Percentiles rank a stretch among this genome's conserved stretches.
phyloP scores from a whole-genome alignment of 2,113 vertebrate genomes.

The Brachyhypopomus gauderio region DNA sequence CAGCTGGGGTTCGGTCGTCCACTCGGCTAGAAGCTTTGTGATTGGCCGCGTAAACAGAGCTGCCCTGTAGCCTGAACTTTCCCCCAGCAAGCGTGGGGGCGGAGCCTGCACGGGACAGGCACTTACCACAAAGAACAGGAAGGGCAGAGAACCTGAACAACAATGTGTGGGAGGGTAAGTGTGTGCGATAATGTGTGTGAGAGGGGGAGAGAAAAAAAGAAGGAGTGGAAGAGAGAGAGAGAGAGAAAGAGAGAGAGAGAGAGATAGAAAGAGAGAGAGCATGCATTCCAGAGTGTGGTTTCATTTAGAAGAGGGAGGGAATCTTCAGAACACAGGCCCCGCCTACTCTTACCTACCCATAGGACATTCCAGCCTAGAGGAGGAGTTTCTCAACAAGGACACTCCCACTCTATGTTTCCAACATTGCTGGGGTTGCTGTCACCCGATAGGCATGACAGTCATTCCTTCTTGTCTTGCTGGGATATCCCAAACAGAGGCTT shows the following conservation, averaged over 20 bases:
- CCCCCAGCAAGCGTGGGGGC: conserved; percentile 7
- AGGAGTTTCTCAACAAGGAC: conserved; percentile 47
- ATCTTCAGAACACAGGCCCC: conserved; percentile 53
- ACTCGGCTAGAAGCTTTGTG: too few relatives aligned
- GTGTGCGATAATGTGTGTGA: conserved; percentile 44
- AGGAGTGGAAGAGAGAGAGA: conserved; percentile 40
- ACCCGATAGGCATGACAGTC: conserved; percentile 56
- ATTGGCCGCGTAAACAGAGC: too few relatives aligned
- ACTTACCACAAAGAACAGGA: conserved; percentile 69
- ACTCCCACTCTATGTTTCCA: conserved; percentile 60
- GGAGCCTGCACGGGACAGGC: conserved; percentile 34
- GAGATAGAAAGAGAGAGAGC: conserved; percentile 26
- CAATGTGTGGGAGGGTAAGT: conserved; percentile 42
- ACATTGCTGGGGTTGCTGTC: conserved; percentile 54
- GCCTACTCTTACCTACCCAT: conserved; percentile 62
- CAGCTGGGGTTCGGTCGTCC: too few relatives aligned
- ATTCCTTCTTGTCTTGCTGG: conserved; percentile 11
- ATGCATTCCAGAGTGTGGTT: conserved; percentile 72
- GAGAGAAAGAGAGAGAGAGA: conserved; percentile 40
- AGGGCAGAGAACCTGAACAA: conserved; percentile 60
- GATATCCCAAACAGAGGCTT: conserved; percentile 39
- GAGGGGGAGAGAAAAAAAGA: conserved; percentile 30
- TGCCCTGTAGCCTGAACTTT: conserved; percentile 10
- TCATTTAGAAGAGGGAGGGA: conserved; percentile 70
- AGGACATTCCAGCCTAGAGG: conserved; percentile 57